Evolutionary conservation across 2,888 invertebrate species (phyloP), one percentile per base, ranked within the genome.

Genomic region (Germaria angustata): DNA sequence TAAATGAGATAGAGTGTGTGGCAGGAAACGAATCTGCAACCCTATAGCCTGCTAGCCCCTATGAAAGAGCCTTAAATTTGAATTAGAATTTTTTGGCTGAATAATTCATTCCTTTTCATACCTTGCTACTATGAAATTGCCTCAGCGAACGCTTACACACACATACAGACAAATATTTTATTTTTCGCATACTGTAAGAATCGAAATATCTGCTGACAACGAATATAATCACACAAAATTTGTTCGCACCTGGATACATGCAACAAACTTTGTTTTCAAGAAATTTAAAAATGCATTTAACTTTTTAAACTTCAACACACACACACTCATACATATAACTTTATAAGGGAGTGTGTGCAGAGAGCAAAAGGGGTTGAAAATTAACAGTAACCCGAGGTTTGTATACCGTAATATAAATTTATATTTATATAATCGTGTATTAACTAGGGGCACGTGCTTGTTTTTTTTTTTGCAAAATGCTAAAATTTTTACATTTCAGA

Each of bases 361-460:
- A 34, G n/a, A 28, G 6, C 9, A 34, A 44, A 53, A 66, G 57
- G 75, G 75, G 49, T 75, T 71, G 46, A 55, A 82, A 44, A 44
- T 75, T 78, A 78, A 79, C 75, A 71, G 59, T 75, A 59, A 49
- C 17, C 39, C 55, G 55, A 36, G 44, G 59, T 57, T 41, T 32
- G 11, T 22, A 6, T 22, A 9, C 22, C 24, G 32, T 55, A 15
- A 65, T 57, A 22, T 24, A 24, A 71, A 28, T 44, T 22, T 68
- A 36, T 73, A 73, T 66, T 53, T 49, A 24, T 59, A 28, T 57
- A 57, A 53, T 41, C 11, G 41, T 71, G 28, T 53, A 39, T 51
- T 59, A 65, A 71, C 59, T 79, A 79, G 71, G 78, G 82, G 69
- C 82, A 82, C 82, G 82, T 82, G 82, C 59, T 82, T 53, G 57